Conservation (phyloP, 1,140 invertebrate genomes). For the Asbolus verrucosus region DNA sequence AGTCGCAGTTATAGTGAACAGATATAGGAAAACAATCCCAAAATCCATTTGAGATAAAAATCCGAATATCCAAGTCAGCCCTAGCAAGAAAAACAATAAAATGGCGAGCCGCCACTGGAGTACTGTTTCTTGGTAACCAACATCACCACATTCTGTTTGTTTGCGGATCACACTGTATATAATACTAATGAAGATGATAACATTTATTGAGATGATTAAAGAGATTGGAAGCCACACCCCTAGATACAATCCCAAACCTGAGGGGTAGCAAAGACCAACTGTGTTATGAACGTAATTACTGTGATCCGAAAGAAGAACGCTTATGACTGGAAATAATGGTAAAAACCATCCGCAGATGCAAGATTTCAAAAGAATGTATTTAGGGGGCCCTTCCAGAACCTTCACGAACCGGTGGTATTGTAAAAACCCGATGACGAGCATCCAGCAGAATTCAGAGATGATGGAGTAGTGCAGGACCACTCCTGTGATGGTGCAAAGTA, state of each 20-base stretch:
- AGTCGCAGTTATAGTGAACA: constrained; percentile 73
- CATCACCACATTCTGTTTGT: too few species aligned
- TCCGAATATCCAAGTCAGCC: constrained; percentile 74
- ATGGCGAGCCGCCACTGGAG: constrained; percentile 70
- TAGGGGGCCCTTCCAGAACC: constrained; percentile 67
- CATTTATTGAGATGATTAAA: constrained; percentile 69
- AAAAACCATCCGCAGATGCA: constrained; percentile 61
- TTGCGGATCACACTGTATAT: constrained; percentile 64
- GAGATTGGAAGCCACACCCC: constrained; percentile 70
- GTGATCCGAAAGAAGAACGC: constrained; percentile 64
- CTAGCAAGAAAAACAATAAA: constrained; percentile 73
- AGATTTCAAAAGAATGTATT: constrained; percentile 60
- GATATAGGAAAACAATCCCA: constrained; percentile 68
- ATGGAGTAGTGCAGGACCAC: constrained; percentile 72
- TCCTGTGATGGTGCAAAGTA: constrained; percentile 55
- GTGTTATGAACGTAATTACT: constrained; percentile 65
- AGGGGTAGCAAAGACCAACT: constrained; percentile 71
- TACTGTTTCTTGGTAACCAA: too few species aligned
- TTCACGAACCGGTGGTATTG: constrained; percentile 74
- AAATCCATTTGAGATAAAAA: constrained; percentile 69
- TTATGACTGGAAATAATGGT: constrained; percentile 60
- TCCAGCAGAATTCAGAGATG: constrained; percentile 74
- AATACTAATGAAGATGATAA: constrained; percentile 69
- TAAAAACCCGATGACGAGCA: constrained; percentile 73
- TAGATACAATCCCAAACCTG: constrained; percentile 67